Base-by-base conservation (phyloP, 2,797 vertebrate species). In the Antrozous pallidus region DNA sequence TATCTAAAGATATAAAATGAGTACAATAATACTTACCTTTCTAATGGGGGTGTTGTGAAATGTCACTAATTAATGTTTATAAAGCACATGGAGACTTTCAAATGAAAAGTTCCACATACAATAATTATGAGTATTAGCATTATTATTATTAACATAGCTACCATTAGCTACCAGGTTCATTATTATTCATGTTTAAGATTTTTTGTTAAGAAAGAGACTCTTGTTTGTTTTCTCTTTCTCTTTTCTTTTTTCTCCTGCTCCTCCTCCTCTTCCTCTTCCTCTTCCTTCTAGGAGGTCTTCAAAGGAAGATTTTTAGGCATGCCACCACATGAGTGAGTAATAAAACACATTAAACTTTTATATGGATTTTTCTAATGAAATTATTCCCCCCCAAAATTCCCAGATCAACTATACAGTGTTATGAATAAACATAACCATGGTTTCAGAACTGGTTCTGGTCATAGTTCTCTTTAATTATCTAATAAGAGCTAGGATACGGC, bases 31-130 rank as follows among this genome's bases (percentile, higher is more conserved):
- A 80, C 61, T 90, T 92, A 93, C 16, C 70, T 88, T 12, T 90
- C 69, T 93, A 40, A 83, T 17, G 51, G 54, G 47, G 40, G 73
- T 86, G 47, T 91, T 90, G 65, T 78, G 74, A 95, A 95, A 92
- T 95, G 87, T 93, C 71, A 95, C 94, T 94, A 92, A 94, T 83
- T 78, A 94, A 84, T 96, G 91, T 94, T 96, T 96, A 82, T 90
- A 96, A 96, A 88, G 79, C 40, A 88, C 93, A 87, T 91, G 61
- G 88, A 95, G 79, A 83, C 38, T 96, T 91, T 70, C 58, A 84
- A 83, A 94, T 95, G 93, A 93, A 94, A 96, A 95, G 63, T 93
- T 79, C 85, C 71, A 86, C 75, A 40, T 79, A 89, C 9, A 83
- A 63, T 93, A 86, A 95, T 89, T 91, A 88, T 86, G 67, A 94